These are phyloP conservation scores for Urosaurus nigricauda DNA, from an alignment of 2,797 vertebrate genomes.

Conservation along the genomic window DNA sequence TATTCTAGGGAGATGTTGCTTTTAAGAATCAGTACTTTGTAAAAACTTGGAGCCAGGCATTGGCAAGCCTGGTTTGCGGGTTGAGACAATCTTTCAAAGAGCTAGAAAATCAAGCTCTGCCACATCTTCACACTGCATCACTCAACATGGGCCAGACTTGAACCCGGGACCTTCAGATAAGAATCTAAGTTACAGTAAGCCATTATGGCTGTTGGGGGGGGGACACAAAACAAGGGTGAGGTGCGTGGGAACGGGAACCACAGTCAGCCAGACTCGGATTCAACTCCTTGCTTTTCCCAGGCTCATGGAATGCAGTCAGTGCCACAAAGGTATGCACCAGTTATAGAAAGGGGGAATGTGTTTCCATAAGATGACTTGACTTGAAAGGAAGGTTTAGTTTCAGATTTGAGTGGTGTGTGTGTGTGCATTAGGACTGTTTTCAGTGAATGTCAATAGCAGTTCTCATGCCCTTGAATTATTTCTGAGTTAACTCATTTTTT, in stretches of 20 bases:
- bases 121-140: neutral
- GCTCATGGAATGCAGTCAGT: slow-evolving; percentile 30
- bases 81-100: neutral
- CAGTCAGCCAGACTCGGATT: slow-evolving; percentile 13
- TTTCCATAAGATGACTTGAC: slow-evolving; percentile 5
- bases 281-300: slow-evolving; percentile 32
- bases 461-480: neutral
- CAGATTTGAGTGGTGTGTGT: neutral
- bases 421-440: neutral
- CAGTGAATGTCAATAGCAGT: neutral
- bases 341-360: neutral
- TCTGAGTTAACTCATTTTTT: neutral
- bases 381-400: slow-evolving; percentile 26
- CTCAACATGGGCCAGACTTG: slow-evolving; percentile 6
- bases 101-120: slow-evolving; percentile 23
- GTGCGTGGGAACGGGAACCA: slow-evolving; percentile 45
- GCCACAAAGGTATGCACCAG: slow-evolving; percentile 18
- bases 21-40: neutral
- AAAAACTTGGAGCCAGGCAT: neutral
- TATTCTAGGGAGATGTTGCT: neutral
- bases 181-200: slow-evolving; percentile 28
- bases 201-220: neutral
- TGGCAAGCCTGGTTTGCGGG: neutral
- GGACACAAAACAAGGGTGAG: slow-evolving; percentile 34
- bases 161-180: slow-evolving; percentile 44